Percentiles rank a stretch among this genome's conserved stretches.
These are phyloP conservation scores for Camelus dromedarius DNA, from an alignment of 2,113 vertebrate genomes.

Conservation along the genomic window DNA sequence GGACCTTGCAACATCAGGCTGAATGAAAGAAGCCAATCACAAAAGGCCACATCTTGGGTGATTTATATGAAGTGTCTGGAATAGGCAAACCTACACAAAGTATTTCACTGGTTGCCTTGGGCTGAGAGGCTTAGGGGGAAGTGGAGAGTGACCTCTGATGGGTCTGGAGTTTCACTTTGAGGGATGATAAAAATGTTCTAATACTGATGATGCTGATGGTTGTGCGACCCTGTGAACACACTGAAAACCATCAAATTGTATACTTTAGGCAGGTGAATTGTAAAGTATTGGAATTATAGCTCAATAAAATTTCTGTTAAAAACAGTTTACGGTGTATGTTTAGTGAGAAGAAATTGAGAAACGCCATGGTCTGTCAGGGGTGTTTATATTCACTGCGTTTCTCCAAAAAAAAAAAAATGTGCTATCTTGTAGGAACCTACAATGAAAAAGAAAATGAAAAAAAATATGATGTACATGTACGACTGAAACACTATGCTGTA, in stretches of 20 bases:
- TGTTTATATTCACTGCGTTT: neutral
- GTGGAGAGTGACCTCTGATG: too few relatives aligned
- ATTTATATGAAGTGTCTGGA: neutral
- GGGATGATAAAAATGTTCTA: neutral
- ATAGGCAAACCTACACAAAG: neutral
- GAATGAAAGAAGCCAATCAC: neutral
- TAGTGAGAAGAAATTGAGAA: constrained; percentile 30
- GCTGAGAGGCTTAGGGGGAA: neutral
- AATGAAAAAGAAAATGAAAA: too few relatives aligned
- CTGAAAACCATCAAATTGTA: neutral
- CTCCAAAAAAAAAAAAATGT: neutral
- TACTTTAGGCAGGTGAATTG: neutral
- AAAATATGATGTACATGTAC: too few relatives aligned
- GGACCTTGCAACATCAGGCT: neutral
- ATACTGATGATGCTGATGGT: neutral
- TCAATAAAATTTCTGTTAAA: neutral
- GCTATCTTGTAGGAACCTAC: too few relatives aligned
- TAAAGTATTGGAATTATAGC: neutral
- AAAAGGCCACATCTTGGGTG: neutral
- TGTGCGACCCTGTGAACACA: neutral
- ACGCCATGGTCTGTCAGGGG: neutral
- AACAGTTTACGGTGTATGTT: neutral
- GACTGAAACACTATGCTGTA: too few relatives aligned
- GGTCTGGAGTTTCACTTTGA: neutral
- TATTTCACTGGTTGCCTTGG: neutral